phyloP scores from a whole-genome alignment of 2,113 vertebrate species.

The Dryoscopus gambensis region DNA sequence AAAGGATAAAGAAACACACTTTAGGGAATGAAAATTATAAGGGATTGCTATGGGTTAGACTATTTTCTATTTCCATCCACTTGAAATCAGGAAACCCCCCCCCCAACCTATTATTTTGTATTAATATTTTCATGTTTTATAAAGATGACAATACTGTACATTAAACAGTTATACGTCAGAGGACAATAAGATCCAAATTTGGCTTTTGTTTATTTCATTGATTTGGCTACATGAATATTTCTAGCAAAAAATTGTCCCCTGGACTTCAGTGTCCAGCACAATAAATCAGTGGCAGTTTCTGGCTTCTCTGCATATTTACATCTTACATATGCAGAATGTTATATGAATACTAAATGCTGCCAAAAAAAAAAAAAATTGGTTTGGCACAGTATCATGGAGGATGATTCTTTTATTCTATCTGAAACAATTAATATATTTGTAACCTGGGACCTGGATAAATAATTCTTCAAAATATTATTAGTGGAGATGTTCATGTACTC shows the following conservation, averaged over 20 bases:
- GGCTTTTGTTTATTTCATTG: background rate
- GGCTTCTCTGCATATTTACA: background rate
- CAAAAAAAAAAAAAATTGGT: background rate
- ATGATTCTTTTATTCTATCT: background rate
- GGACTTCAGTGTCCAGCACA: background rate
- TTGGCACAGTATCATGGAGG: background rate
- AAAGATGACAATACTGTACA: background rate
- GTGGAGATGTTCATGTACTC: background rate
- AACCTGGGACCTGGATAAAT: background rate
- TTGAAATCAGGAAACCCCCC: rapidly evolving
- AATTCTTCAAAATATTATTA: background rate
- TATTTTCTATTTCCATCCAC: background rate
- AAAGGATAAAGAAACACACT: background rate
- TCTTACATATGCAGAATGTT: background rate
- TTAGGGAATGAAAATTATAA: background rate
- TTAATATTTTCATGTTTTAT: background rate
- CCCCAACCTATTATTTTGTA: background rate
- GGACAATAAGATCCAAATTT: background rate
- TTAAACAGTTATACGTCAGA: background rate
- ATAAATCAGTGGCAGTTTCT: background rate
- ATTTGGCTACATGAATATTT: background rate
- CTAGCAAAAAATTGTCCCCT: background rate
- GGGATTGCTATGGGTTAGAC: background rate
- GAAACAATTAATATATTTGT: background rate
- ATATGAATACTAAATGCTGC: background rate